Evolutionary conservation across 92 coral and sea anemone genomes (phyloP), one percentile per base, ranked within the genome.

Genomic region (Zoanthus sansibaricus): DNA sequence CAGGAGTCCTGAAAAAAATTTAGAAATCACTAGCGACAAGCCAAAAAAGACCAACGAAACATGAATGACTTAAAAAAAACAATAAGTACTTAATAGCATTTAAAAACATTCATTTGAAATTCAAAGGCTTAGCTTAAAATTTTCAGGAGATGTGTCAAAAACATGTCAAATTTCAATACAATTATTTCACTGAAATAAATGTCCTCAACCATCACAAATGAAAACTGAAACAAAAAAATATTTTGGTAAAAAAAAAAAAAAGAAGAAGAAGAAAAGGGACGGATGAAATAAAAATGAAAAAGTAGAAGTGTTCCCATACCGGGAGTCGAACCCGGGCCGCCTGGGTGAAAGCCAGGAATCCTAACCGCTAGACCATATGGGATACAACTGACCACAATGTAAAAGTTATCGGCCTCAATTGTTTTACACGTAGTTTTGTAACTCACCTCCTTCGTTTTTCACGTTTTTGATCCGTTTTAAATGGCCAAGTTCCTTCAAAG

Each of bases 351-450:
- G 89, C 99, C 99, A 96, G 97, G 95, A 97, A 97, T 97, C 99
- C 99, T 97, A 95, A 97, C 99, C 99, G 94, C 99, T 97, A 97
- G 99, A 97, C 99, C 99, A 97, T 92, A 97, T 95, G 99, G 99
- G 99, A 96, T 76, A 86, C 71, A 87, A 82, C 94, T 76, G 16
- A 25, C 2, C 25, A 25, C 0, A 25, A 25, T 0, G 25, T 25
- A 25, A 25, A 25, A 25, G 0, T 25, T 25, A 25, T 25, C 25
- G 0, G 25, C 25, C 25, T 25, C 0, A 25, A 25, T 25, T 25
- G 25, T 25, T 25, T 25, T 25, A 25, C 25, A 25, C 25, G 25
- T 25, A 17, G 11, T 9, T 55, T 59, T 4, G 10, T 2, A 33
- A 48, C 64, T 49, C 30, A 94, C 98, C 93, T 71, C 86, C 30